Conservation (phyloP, 2,888 invertebrate genomes). For the Nyleta sp. region DNA sequence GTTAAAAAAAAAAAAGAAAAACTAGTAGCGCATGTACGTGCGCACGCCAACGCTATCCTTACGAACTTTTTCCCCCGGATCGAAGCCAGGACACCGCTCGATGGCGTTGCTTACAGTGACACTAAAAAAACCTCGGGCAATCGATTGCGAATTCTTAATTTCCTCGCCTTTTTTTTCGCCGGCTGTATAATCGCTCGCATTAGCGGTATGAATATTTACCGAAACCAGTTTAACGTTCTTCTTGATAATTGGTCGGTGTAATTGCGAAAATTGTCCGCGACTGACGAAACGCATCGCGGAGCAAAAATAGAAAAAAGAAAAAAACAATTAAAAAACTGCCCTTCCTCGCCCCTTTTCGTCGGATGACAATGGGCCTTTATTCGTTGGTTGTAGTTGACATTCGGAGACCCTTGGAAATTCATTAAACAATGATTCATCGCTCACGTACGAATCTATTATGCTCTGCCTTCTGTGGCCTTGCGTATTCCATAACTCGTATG, state of each 20-base stretch:
- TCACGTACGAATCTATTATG: constrained; percentile 62
- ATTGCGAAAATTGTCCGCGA: constrained; percentile 26
- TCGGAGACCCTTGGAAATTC: constrained; percentile 65
- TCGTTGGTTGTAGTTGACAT: constrained; percentile 58
- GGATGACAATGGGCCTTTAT: constrained; percentile 27
- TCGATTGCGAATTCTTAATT: constrained; percentile 25
- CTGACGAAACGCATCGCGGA: constrained; percentile 23
- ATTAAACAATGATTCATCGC: constrained; percentile 67
- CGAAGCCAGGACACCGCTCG: neutral
- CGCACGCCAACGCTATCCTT: too few species aligned
- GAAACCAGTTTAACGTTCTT: constrained; percentile 42
- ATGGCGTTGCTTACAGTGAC: constrained; percentile 7
- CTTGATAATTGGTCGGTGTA: neutral
- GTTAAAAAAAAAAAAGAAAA: too few species aligned
- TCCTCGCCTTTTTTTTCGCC: constrained; percentile 1
- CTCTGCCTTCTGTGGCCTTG: constrained; percentile 51
- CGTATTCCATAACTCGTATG: constrained; percentile 24
- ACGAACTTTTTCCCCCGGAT: constrained; percentile 7
- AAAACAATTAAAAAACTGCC: too few species aligned
- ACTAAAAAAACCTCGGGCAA: constrained; percentile 28
- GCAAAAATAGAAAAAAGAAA: too few species aligned
- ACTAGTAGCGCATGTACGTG: too few species aligned
- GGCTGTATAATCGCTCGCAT: neutral
- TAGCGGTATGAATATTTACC: constrained; percentile 37
- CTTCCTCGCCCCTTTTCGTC: constrained; percentile 8